These are phyloP conservation scores for Pristionchus entomophagus DNA, from an alignment of 2,888 invertebrate genomes.

Conservation along the genomic window DNA sequence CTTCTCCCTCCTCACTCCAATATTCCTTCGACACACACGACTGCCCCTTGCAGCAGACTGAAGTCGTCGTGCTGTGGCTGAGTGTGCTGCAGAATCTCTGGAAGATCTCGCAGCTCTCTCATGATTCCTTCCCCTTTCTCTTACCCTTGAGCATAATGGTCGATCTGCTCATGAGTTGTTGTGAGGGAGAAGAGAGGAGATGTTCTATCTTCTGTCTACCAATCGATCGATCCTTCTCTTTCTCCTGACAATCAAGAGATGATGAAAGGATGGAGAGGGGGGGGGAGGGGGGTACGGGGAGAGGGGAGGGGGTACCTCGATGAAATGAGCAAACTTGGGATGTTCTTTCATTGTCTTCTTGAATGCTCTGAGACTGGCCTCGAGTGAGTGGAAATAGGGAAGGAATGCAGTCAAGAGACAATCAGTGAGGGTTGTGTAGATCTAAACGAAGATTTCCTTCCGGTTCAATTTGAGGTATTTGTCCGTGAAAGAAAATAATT, in stretches of 20 bases:
- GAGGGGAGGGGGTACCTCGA: not conserved
- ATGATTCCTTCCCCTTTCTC: not conserved
- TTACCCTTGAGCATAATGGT: constrained; percentile 38
- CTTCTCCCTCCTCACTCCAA: constrained; percentile 2
- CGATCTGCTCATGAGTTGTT: constrained; percentile 38
- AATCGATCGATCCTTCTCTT: constrained; percentile 40
- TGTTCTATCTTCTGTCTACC: constrained; percentile 42
- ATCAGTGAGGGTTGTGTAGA: not conserved
- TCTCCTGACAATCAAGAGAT: not conserved
- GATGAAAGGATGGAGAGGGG: too few relatives aligned
- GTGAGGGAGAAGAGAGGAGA: constrained; percentile 32
- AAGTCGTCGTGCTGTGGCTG: not conserved
- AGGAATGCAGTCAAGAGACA: not conserved
- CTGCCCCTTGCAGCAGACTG: not conserved
- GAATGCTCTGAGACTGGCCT: not conserved
- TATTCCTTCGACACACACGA: constrained; percentile 9
- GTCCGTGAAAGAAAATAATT: too few relatives aligned
- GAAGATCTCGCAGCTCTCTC: not conserved
- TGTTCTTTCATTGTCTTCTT: constrained; percentile 25
- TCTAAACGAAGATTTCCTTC: not conserved
- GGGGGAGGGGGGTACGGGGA: too few relatives aligned
- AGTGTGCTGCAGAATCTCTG: constrained; percentile 17
- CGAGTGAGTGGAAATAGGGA: constrained; percentile 42
- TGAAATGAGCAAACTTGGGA: not conserved
- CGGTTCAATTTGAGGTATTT: too few relatives aligned